Evolutionary conservation across 2,113 vertebrate species (phyloP).

Genomic region (Fregata magnificens): DNA sequence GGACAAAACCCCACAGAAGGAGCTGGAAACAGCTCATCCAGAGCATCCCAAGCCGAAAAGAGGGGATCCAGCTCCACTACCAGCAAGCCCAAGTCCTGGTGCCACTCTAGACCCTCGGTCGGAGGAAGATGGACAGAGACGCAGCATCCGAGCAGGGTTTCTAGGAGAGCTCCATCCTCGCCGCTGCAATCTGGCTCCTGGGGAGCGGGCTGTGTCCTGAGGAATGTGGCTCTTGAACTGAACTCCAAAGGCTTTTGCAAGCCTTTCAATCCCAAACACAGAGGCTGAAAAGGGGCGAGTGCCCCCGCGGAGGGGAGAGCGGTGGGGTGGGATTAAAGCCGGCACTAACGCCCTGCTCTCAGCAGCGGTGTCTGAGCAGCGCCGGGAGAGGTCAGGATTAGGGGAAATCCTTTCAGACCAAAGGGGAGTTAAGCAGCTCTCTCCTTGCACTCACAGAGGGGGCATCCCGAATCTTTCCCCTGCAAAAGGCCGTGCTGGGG

Average conservation of each 20-base stretch:
- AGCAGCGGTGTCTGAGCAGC: conserved; percentile 9
- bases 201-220: conserved; percentile 4
- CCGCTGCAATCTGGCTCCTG: not conserved
- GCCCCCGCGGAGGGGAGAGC: not conserved
- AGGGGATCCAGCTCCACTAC: not conserved
- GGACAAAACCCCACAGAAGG: not conserved
- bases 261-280: conserved; percentile 60
- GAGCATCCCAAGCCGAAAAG: not conserved
- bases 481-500: conserved; percentile 10
- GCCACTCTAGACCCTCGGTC: rapidly evolving
- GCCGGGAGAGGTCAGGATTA: conserved; percentile 64
- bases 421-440: conserved; percentile 43
- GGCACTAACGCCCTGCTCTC: not conserved
- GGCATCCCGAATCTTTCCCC: not conserved
- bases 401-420: conserved; percentile 65
- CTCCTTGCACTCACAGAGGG: not conserved
- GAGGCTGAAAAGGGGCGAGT: conserved; percentile 49
- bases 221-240: conserved; percentile 58
- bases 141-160: not conserved
- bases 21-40: not conserved
- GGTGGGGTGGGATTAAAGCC: conserved; percentile 51
- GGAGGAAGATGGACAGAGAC: not conserved
- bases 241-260: conserved; percentile 46
- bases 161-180: not conserved
- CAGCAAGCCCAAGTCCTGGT: not conserved